Evolutionary conservation across 2,888 invertebrate genomes (phyloP).

Genomic region (Eilema griseolum): DNA sequence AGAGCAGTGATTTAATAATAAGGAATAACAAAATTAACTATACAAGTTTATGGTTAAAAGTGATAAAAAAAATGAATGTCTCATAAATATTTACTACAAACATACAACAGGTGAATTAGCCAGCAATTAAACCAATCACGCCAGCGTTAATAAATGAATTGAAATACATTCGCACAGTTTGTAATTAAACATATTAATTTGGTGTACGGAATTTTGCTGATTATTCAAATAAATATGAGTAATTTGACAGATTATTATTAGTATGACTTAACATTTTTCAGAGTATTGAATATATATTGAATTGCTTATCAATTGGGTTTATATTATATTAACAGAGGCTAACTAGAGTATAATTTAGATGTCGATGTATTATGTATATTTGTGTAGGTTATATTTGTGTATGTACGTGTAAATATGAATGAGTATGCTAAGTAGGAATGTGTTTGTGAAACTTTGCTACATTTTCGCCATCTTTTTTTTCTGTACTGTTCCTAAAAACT

Average conservation of each 20-base stretch:
- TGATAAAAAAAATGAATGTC: not conserved
- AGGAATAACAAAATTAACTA: not conserved
- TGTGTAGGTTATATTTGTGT: no score
- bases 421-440: no score
- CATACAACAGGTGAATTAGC: not conserved
- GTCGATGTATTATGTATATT: no score
- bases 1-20: not conserved
- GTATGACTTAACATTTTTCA: conserved; percentile 17
- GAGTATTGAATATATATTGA: not conserved
- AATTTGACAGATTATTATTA: conserved; percentile 15
- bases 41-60: not conserved
- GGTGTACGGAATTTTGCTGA: not conserved
- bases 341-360: no score
- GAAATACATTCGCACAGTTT: conserved; percentile 3
- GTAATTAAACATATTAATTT: not conserved
- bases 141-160: conserved; percentile 38
- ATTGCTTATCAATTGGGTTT: not conserved
- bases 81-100: no score
- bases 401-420: no score
- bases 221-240: not conserved
- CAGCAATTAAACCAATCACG: conserved; percentile 40
- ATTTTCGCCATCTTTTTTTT: no score
- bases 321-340: no score
- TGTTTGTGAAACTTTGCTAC: no score
- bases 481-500: no score